Conservation (phyloP, 2,888 invertebrate genomes). For the Barypeithes pellucidus region DNA sequence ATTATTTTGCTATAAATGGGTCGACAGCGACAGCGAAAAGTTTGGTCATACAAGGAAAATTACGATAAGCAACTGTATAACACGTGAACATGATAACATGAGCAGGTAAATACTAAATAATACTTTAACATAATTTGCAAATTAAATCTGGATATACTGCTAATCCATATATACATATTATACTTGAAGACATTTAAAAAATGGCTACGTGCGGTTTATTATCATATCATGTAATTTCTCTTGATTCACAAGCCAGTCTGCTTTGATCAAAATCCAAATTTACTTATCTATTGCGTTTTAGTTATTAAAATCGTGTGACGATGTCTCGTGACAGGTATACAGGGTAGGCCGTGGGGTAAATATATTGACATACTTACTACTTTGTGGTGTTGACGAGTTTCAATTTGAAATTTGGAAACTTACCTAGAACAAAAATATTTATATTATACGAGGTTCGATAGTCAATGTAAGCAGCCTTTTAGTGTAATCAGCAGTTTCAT, state of each 20-base stretch:
- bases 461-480: background rate
- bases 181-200: background rate
- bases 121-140: background rate
- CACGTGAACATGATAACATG: background rate
- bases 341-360: background rate
- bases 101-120: background rate
- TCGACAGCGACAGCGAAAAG: too few relatives aligned
- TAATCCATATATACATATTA: background rate
- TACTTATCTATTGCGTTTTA: background rate
- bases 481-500: too few relatives aligned
- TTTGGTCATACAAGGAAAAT: too few relatives aligned
- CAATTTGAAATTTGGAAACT: background rate
- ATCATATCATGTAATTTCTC: background rate
- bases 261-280: background rate
- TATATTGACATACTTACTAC: background rate
- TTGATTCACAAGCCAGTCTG: background rate
- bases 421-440: constrained; percentile 11
- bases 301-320: too few relatives aligned
- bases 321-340: too few relatives aligned
- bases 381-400: background rate
- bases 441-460: background rate
- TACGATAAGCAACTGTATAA: background rate
- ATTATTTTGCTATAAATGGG: too few relatives aligned
- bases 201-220: background rate
- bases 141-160: background rate